Conservation (phyloP, 2,888 invertebrate genomes). For the Drosophila atripex region DNA sequence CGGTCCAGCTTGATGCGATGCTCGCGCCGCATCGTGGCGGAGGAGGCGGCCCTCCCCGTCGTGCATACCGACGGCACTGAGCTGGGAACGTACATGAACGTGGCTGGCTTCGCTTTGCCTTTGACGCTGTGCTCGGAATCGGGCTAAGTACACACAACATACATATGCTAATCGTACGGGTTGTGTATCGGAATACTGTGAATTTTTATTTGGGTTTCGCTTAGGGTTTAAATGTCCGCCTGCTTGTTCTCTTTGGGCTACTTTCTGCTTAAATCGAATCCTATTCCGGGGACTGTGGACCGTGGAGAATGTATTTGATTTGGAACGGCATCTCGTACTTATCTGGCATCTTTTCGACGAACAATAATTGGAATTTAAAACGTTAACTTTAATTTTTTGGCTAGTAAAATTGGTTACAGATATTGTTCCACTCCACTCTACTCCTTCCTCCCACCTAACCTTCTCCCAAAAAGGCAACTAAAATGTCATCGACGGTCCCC, state of each 20-base stretch:
- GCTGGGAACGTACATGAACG: background rate
- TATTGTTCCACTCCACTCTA: no score
- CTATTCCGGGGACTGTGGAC: background rate
- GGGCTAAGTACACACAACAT: background rate
- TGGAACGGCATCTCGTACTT: no score
- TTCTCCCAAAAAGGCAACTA: no score
- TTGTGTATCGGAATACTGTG: conserved; percentile 34
- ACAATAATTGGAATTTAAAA: conserved; percentile 1
- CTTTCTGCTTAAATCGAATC: background rate
- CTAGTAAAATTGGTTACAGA: no score
- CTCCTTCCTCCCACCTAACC: no score
- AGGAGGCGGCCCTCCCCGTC: background rate
- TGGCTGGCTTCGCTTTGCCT: background rate
- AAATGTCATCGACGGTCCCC: conserved; percentile 12
- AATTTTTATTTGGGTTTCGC: conserved; percentile 28
- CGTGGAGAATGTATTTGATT: background rate
- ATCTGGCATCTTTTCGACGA: no score
- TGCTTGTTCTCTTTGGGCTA: conserved; percentile 8
- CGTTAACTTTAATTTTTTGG: background rate
- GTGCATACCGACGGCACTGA: background rate
- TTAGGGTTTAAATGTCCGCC: conserved; percentile 20
- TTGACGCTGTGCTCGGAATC: background rate
- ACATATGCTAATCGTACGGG: background rate
- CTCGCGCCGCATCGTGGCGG: background rate
- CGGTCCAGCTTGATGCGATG: background rate